A percentile compares a stretch with the other conserved stretches of the same genome.
Conservation (phyloP, 2,113 vertebrate species). For the Australoheros scitulus region DNA sequence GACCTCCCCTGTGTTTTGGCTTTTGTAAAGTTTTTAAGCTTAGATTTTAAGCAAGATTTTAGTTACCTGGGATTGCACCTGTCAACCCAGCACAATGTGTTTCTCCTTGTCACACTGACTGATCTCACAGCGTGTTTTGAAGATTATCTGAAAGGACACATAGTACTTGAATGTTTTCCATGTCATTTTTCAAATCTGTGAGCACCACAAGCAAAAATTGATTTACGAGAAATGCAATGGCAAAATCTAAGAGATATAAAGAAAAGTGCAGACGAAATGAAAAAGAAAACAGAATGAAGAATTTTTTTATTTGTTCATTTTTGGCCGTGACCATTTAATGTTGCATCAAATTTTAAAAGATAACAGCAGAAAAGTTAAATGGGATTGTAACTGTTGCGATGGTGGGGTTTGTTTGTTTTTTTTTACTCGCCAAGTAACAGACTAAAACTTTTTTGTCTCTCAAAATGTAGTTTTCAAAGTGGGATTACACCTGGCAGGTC, state of each 20-base stretch:
- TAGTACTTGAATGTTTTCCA: not conserved
- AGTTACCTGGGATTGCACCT: not conserved
- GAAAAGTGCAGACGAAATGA: not conserved
- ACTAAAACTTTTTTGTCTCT: not conserved
- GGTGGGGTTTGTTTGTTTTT: too few relatives aligned
- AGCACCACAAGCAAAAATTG: not conserved
- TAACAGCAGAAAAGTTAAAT: not conserved
- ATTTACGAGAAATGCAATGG: not conserved
- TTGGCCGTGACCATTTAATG: not conserved
- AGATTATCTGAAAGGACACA: not conserved
- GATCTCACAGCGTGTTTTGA: not conserved
- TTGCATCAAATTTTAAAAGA: not conserved
- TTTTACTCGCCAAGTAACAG: too few relatives aligned
- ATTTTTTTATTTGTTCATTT: accelerated
- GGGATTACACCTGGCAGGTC: constrained; percentile 41
- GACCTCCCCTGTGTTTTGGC: too few relatives aligned
- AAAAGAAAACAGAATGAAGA: not conserved
- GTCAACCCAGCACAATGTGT: not conserved
- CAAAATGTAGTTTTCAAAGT: constrained; percentile 26
- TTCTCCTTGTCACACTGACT: constrained; percentile 9
- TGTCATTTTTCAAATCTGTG: not conserved
- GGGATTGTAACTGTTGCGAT: not conserved
- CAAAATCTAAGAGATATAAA: not conserved
- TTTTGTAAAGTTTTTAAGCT: too few relatives aligned
- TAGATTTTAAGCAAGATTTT: not conserved